Evolutionary conservation across 1,140 invertebrate species (phyloP), one percentile per base, ranked within the genome.

Genomic region (Geopemphigus sp.): DNA sequence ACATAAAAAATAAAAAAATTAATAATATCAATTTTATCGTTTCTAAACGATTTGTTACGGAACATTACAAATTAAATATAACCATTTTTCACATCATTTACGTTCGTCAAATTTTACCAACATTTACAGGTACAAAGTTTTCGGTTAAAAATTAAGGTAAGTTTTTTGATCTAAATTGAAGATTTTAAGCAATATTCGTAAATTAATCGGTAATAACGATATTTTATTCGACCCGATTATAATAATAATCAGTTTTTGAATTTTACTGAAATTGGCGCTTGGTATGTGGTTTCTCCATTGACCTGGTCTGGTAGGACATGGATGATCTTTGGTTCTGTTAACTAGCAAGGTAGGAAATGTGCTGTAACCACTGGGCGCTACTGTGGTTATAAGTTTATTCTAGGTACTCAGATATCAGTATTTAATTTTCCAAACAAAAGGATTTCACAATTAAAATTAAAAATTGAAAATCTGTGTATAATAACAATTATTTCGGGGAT

Each of bases 221-320:
- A 0, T 63, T 63, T 29, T 1, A 10, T 19, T 29, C 47, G 12
- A 14, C 12, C 5, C 5, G n/a, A 22, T 2, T 12, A 39, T 22
- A 66, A 68, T 73, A 56, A 53, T 56, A 29, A 56, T 39, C 70
- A 22, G 5, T 72, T 73, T 73, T 73, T 73, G 70, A 73, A 73
- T 68, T 73, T 39, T 15, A 39, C 26, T 39, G n/a, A 26, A 74
- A 59, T 76, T 76, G 73, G 32, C 73, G 73, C 73, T 76, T 47
- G 56, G 54, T 76, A 45, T 57, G 47, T 73, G 73, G 73, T 76
- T 74, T 76, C 6, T 76, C 53, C 73, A 76, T 57, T 76, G 73
- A 76, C 73, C 73, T 76, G 73, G 73, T 76, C 59, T 59, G 73
- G 73, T 76, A 22, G 73, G 73, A 76, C 56, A 61, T 45, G 73